Evolutionary conservation across 2,888 invertebrate species (phyloP), one percentile per base, ranked within the genome.

Genomic region (Hypomecis atomaria): DNA sequence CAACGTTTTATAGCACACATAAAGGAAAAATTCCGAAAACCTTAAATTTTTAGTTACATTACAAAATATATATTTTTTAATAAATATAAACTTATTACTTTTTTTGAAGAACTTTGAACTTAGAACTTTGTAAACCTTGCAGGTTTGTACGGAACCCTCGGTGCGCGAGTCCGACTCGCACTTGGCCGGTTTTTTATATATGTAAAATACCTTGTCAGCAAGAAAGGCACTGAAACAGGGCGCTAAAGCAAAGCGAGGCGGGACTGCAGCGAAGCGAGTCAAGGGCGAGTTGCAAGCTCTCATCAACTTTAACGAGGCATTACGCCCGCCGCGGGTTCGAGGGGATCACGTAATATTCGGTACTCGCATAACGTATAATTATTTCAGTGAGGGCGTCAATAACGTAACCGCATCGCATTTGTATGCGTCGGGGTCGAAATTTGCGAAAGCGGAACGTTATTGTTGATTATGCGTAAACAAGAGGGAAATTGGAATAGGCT

Each of bases 221-320:
- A 23, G 23, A 23, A 23, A 23, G 23, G 23, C 3, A 23, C 23
- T 23, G 23, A 23, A 23, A 23, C 75, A 40, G 7, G 40, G 52
- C n/a, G 40, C 40, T 23, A 23, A 75, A 72, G 74, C 78, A 76
- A 68, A 23, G 23, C 75, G 78, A 79, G 75, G 75, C 83, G 78
- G 71, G 23, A 23, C 23, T 23, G 78, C 62, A 50, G 76, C 76
- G 69, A 68, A 67, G 70, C 75, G 77, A 74, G 75, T 83, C 78
- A 72, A 77, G 78, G 69, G 77, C 82, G 79, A 84, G 85, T 84
- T 84, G 83, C 81, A 78, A 84, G 85, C 85, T 84, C 90, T 90
- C 92, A 90, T 92, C 92, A 91, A 88, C 85, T 89, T 89, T 90
- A 91, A 92, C 90, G 92, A 92, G 85, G 88, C 88, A 90, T 91